These are phyloP conservation scores for Delphinapterus leucas DNA, from an alignment of 2,113 vertebrate species.

Conservation along the genomic window DNA sequence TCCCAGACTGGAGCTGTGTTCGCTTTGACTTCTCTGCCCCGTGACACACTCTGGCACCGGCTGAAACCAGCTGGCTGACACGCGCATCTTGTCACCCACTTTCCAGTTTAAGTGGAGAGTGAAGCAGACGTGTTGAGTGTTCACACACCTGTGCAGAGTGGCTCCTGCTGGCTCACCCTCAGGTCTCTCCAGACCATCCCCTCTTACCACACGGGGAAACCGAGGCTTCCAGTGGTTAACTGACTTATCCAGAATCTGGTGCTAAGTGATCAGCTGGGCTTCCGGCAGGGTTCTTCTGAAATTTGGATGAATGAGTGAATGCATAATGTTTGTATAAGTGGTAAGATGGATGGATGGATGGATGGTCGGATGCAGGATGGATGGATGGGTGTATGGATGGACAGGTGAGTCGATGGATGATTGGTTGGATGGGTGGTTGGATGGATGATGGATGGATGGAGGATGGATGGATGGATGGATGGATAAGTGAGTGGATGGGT, in stretches of 20 bases:
- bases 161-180: not conserved
- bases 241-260: not conserved
- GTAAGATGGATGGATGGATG: too few species aligned
- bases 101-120: too few species aligned
- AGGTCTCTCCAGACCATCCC: too few species aligned
- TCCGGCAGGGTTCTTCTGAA: not conserved
- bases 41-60: not conserved
- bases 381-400: too few species aligned
- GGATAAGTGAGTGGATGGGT: fast-evolving
- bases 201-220: not conserved
- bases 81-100: not conserved
- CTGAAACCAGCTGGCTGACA: too few species aligned
- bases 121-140: not conserved
- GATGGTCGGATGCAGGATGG: too few species aligned
- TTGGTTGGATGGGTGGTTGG: too few species aligned
- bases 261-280: not conserved
- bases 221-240: not conserved
- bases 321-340: not conserved
- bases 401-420: too few species aligned
- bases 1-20: not conserved
- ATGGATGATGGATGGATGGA: not conserved
- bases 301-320: not conserved
- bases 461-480: not conserved
- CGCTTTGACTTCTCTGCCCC: not conserved
- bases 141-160: fast-evolving